Base-by-base conservation (phyloP, 2,888 invertebrate genomes). In the Limnephilus auricula region DNA sequence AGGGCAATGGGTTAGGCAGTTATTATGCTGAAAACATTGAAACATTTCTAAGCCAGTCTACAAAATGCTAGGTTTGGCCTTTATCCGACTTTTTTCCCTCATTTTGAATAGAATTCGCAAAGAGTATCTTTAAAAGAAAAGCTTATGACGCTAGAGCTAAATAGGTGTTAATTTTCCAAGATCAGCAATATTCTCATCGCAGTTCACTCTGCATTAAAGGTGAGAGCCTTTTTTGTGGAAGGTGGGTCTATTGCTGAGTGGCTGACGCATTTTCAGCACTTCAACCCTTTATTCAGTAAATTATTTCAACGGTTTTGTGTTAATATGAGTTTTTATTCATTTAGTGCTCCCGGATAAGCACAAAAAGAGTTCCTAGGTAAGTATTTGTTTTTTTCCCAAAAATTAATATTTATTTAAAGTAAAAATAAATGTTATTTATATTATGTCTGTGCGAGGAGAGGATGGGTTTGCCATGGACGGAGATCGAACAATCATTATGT, bases 101-200 rank as follows among this genome's bases (percentile, higher is more conserved):
- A 31, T 15, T 50, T 86, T 25, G 50, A 86, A 45, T 18, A 15
- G 15, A 31, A 86, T 86, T 30, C 30, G 31, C 25, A 30, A 50
- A 86, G 30, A 15, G 31, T 86, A 50, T n/a, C 50, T 45, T 86
- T 45, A 30, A 86, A 50, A 86, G 45, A 86, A 86, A 40, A 18
- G 86, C 31, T 37, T 45, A 30, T 85, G 65, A 86, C n/a, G 31
- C 30, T 31, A 32, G 37, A 25, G 18, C 34, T 88, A 65, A 34
- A 88, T 31, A 79, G 87, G 87, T 30, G 87, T 79, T 88, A 88
- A 88, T 88, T 88, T 37, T 78, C 79, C 12, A 88, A 86, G 50
- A 86, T 65, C 31, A 32, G 45, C 13, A 45, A 86, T 50, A 86
- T 85, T 32, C 65, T 25, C 65, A n/a, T n/a, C 45, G 30, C 40